Percentiles rank a stretch among this genome's conserved stretches.
These are phyloP conservation scores for Chesias legatella DNA, from an alignment of 2,888 invertebrate species.

Conservation along the genomic window DNA sequence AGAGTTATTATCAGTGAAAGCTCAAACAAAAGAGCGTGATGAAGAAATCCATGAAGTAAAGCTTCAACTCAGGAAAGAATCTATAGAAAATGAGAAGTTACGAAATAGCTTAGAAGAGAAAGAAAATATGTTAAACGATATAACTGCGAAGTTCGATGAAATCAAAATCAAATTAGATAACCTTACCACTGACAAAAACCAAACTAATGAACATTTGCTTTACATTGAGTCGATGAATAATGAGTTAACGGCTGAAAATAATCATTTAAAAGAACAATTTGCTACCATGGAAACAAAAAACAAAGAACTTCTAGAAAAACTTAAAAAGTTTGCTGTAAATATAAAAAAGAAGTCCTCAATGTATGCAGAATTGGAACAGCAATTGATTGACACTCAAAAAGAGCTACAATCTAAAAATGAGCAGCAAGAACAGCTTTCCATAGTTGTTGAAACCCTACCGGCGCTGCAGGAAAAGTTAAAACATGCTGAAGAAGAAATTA, in stretches of 20 bases:
- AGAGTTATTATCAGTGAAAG: conserved; percentile 63
- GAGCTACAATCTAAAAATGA: conserved; percentile 51
- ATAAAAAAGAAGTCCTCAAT: conserved; percentile 86
- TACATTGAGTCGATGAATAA: conserved; percentile 81
- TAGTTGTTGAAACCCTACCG: conserved; percentile 59
- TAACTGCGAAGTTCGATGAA: conserved; percentile 71
- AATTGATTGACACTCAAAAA: conserved; percentile 56
- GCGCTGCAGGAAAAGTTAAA: conserved; percentile 62
- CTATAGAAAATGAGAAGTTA: conserved; percentile 83
- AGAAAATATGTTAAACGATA: conserved; percentile 65
- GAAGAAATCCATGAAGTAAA: conserved; percentile 78
- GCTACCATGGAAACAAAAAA: conserved; percentile 80
- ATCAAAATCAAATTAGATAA: conserved; percentile 58
- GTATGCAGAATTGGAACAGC: conserved; percentile 83
- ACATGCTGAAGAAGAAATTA: conserved; percentile 62
- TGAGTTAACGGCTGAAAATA: conserved; percentile 77
- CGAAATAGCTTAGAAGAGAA: conserved; percentile 79
- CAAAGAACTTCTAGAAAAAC: conserved; percentile 86
- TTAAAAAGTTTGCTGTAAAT: conserved; percentile 88
- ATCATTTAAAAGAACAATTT: conserved; percentile 37
- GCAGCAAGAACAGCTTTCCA: conserved; percentile 53
- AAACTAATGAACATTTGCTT: conserved; percentile 61
- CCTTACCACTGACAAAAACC: conserved; percentile 58
- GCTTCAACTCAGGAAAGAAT: conserved; percentile 78
- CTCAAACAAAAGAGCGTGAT: conserved; percentile 76